Base-by-base conservation (phyloP, 2,888 invertebrate genomes). In the Cenopis cana region DNA sequence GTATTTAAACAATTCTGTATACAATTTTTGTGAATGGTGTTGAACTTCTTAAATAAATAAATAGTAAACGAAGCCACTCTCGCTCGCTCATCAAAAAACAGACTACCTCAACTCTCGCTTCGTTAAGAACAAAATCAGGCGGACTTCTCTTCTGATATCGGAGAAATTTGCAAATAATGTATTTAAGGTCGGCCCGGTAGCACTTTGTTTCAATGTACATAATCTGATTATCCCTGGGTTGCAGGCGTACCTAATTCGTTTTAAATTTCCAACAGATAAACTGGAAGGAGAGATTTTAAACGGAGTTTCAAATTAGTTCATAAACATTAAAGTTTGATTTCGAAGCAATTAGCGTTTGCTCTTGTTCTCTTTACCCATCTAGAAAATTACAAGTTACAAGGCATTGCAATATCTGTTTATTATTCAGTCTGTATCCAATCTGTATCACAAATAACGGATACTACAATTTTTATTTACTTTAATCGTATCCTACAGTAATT, bases 121-220 rank as follows among this genome's bases (percentile, higher is more conserved):
- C 80, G 78, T 82, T 84, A 80, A 75, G 82, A 78, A 81, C 78
- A 77, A 87, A 84, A 85, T 84, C 82, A 82, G 79, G 75, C 77
- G 76, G 72, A 78, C 77, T 77, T 76, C 74, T 80, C 80, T 78
- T 76, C 76, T 74, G 77, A 79, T 77, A 75, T 76, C 73, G 74
- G 76, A 77, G 74, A 78, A 79, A 79, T 79, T 79, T 77, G 75
- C 79, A 81, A 84, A 82, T 78, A 80, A 79, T 78, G 74, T 75
- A 75, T 73, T 78, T 78, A 78, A 78, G 74, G 74, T 74, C 74
- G 72, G 54, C 54, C 73, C 74, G 74, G 65, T 73, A 79, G 77
- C 76, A 79, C 76, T 82, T 81, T 78, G 77, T 82, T 82, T 74
- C 77, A 79, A 79, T 80, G 77, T 80, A n/a, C n/a, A n/a, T n/a